phyloP scores from a whole-genome alignment of 2,797 vertebrate genomes.

The Uromys caudimaculatus region DNA sequence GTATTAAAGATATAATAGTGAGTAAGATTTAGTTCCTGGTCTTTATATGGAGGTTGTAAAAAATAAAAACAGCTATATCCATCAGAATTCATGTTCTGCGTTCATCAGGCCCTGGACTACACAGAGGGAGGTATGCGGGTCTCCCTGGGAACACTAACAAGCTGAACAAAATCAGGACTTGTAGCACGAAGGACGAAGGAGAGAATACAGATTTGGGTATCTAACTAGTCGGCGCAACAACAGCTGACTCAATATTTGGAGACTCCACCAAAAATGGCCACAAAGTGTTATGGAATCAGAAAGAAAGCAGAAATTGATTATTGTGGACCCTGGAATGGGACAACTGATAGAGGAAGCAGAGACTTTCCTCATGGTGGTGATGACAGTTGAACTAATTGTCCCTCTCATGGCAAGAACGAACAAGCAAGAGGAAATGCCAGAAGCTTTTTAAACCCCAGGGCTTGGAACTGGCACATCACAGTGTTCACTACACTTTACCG shows the following conservation, averaged over 20 bases:
- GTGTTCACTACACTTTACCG: not conserved
- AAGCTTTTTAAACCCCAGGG: not conserved
- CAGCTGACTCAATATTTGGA: not conserved
- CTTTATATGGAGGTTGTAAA: not conserved
- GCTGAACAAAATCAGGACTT: constrained; percentile 39
- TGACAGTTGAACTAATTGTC: not conserved
- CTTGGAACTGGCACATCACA: not conserved
- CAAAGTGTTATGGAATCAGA: not conserved
- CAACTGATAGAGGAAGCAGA: not conserved
- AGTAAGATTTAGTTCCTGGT: not conserved
- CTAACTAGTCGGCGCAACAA: not conserved
- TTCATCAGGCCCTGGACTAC: not conserved
- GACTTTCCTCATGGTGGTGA: not conserved
- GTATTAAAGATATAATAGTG: not conserved
- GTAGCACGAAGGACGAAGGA: not conserved
- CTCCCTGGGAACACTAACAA: not conserved
- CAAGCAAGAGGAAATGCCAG: not conserved
- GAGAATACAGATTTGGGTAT: not conserved
- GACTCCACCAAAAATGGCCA: not conserved
- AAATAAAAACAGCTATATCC: not conserved
- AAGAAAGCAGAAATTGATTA: not conserved
- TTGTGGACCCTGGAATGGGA: not conserved
- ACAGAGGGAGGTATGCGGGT: not conserved
- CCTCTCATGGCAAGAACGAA: not conserved
- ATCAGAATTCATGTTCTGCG: constrained; percentile 10